Percentiles rank a stretch among this genome's conserved stretches.
Conservation (phyloP, 2,113 vertebrate genomes). For the Pongo pygmaeus region DNA sequence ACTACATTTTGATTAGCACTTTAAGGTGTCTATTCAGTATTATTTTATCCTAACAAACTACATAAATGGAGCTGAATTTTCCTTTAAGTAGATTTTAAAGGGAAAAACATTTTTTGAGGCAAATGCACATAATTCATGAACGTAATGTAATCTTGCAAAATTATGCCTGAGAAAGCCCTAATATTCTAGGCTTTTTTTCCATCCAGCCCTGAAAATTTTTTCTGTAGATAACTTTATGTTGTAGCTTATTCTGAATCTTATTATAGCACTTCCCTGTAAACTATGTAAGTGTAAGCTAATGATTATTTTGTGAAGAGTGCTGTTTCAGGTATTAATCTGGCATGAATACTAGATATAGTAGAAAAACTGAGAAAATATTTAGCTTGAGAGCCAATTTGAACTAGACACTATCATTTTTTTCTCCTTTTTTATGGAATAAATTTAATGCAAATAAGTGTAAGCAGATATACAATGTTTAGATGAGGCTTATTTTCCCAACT, state of each 20-base stretch:
- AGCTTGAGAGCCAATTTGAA: background rate
- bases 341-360: background rate
- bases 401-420: background rate
- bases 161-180: background rate
- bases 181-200: background rate
- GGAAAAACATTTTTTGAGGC: conserved; percentile 15
- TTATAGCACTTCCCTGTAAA: background rate
- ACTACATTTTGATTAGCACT: background rate
- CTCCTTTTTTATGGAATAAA: background rate
- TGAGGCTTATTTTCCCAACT: background rate
- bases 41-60: conserved; percentile 21
- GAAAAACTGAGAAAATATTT: background rate
- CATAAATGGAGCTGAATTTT: background rate
- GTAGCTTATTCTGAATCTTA: background rate
- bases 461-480: background rate
- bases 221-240: background rate
- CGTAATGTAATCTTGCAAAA: background rate
- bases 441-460: background rate
- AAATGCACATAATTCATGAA: background rate
- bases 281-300: background rate
- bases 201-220: background rate
- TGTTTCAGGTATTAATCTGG: conserved; percentile 16
- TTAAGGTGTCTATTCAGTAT: background rate
- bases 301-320: background rate
- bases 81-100: conserved; percentile 23